phyloP scores from a whole-genome alignment of 37 sponge, comb jelly and placozoan genomes.

The Corticium candelabrum region DNA sequence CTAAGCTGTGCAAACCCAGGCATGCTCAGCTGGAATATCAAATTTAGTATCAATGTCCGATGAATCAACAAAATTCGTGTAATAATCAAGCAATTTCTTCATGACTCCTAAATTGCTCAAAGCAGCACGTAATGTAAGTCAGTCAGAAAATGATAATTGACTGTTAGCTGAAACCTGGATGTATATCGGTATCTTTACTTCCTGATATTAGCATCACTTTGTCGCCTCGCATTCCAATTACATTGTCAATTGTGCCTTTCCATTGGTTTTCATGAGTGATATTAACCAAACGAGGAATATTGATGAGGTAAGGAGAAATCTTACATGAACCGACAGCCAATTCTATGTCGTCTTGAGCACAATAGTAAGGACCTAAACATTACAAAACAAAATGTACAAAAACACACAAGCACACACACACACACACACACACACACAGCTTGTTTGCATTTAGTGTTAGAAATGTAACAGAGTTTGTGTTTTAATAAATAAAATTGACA shows the following conservation, averaged over 20 bases:
- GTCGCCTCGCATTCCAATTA: slow-evolving; percentile 22
- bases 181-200: slow-evolving; percentile 37
- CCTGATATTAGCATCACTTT: slow-evolving; percentile 59
- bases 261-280: slow-evolving; percentile 35
- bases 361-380: slow-evolving; percentile 57
- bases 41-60: background rate
- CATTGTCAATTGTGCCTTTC: slow-evolving; percentile 31
- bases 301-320: slow-evolving; percentile 27
- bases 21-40: background rate
- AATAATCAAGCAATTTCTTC: background rate
- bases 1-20: background rate
- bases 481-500: too few species aligned
- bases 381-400: too few species aligned
- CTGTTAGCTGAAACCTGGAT: too few species aligned
- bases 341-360: slow-evolving; percentile 40
- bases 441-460: too few species aligned
- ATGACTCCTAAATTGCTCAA: slow-evolving; percentile 39
- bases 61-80: background rate
- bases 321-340: slow-evolving; percentile 45
- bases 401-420: too few species aligned
- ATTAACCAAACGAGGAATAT: slow-evolving; percentile 34
- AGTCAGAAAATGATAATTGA: too few species aligned
- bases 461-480: too few species aligned
- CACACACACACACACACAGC: too few species aligned
- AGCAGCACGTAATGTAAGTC: slow-evolving; percentile 30